Evolutionary conservation across 2,113 vertebrate genomes (phyloP), one percentile per base, ranked within the genome.

Genomic region (Athene cunicularia): DNA sequence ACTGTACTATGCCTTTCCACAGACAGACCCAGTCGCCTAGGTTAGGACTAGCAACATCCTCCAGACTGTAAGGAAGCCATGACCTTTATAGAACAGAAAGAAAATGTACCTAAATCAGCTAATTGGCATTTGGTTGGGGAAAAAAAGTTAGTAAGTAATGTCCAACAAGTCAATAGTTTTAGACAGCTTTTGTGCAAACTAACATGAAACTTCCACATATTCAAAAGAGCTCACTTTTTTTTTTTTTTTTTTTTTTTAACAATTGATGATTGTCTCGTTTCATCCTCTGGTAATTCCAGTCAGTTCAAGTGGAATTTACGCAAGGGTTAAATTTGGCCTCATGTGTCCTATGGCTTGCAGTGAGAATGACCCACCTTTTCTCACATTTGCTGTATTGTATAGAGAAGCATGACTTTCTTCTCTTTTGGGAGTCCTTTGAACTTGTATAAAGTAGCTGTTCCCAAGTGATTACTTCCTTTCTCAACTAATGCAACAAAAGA

Each of bases 391-490:
- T 93, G 79, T 76, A 97, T 96, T 98, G 88, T 94, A 79, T 59
- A 96, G 93, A 83, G 93, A 96, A 91, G 39, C 53, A 89, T 68
- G 79, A 28, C 97, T 98, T 98, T 98, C 75, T 96, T 98, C 98
- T 98, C 97, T 93, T 97, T 86, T 91, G 96, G 98, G 86, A 97
- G 91, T 96, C 97, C 95, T 98, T 97, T 95, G 91, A 97, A 92
- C 73, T 95, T 92, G 73, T 84, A 96, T 96, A 96, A 93, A 97
- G 95, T 94, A 98, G 94, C 97, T 98, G 97, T 97, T 98, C 98
- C 98, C 98, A 97, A 97, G 97, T 97, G 98, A 98, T 98, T 98
- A 98, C 95, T 96, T 97, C 96, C 93, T 94, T 98, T 98, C 96
- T 98, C 97, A 98, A 97, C 82, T 85, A 95, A 97, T 96, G 95